These are phyloP conservation scores for Sabatieria punctata DNA, from an alignment of 2,888 invertebrate species.

Conservation along the genomic window DNA sequence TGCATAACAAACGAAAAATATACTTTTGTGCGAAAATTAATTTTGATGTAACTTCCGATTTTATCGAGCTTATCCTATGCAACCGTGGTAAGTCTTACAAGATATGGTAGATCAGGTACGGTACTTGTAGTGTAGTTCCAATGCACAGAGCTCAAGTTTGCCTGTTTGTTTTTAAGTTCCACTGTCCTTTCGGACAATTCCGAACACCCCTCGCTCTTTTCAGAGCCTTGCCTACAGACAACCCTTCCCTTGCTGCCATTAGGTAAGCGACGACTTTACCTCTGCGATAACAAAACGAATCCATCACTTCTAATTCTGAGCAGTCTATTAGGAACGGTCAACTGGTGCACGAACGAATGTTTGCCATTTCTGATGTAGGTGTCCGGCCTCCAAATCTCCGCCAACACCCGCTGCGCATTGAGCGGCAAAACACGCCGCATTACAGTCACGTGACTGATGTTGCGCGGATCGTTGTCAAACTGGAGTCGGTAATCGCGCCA, in stretches of 20 bases:
- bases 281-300: conserved; percentile 33
- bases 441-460: neutral
- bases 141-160: no score
- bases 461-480: conserved; percentile 35
- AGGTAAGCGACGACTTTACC: conserved; percentile 28
- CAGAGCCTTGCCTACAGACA: no score
- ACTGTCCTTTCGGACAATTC: no score
- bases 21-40: no score
- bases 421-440: conserved; percentile 48
- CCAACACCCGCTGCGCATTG: conserved; percentile 54
- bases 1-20: no score
- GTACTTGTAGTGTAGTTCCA: no score
- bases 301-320: conserved; percentile 34
- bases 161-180: no score
- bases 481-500: conserved; percentile 62
- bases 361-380: conserved; percentile 87
- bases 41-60: no score
- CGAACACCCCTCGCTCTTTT: no score
- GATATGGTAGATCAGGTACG: no score
- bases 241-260: no score
- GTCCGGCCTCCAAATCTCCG: conserved; percentile 85
- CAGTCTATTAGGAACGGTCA: conserved; percentile 75
- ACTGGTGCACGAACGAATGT: conserved; percentile 79
- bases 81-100: no score
- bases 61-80: neutral